Base-by-base conservation (phyloP, 2,797 vertebrate species). In the Simalia tracyae region DNA sequence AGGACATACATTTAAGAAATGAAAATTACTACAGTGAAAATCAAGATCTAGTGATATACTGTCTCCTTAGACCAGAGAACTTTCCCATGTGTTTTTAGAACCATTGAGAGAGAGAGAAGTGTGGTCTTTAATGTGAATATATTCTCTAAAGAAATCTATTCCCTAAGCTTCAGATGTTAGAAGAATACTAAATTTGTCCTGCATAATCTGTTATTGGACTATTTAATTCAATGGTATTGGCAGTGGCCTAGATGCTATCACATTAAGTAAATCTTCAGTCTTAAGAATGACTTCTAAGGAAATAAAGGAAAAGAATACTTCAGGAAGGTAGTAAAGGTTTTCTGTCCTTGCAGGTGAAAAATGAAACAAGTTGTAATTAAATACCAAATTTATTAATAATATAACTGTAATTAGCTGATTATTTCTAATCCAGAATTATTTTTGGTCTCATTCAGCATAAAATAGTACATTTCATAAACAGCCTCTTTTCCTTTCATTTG, bases 401-500 rank as follows among this genome's bases (percentile, higher is more conserved):
- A 92, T 95, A 94, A 94, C 36, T 95, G 94, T 96, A 26, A 64
- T 87, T 95, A 94, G 76, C 89, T 95, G 54, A 56, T 87, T 94
- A 95, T 87, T 66, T 88, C 66, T 93, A 95, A 60, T 85, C 89
- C 86, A 94, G 59, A 54, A 36, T 94, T 94, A 94, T 90, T 94
- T 92, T 90, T 95, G 91, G 93, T 93, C 93, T 94, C 66, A 92
- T 31, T 90, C 89, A 11, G 57, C 0, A 0, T 88, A 85, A 91
- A 94, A 88, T 85, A n/a, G 42, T 66, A 54, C 72, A 81, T 94
- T 89, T 92, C 56, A 94, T 87, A 84, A 1, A 91, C 46, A 91
- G 57, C 31, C 91, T 17, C 92, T 89, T 96, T 94, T 95, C 42
- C 81, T 95, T 95, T 95, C 88, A 90, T 95, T 96, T 93, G 57